These are phyloP conservation scores for Choristoneura fumiferana DNA, from an alignment of 1,140 invertebrate species.

Conservation along the genomic window DNA sequence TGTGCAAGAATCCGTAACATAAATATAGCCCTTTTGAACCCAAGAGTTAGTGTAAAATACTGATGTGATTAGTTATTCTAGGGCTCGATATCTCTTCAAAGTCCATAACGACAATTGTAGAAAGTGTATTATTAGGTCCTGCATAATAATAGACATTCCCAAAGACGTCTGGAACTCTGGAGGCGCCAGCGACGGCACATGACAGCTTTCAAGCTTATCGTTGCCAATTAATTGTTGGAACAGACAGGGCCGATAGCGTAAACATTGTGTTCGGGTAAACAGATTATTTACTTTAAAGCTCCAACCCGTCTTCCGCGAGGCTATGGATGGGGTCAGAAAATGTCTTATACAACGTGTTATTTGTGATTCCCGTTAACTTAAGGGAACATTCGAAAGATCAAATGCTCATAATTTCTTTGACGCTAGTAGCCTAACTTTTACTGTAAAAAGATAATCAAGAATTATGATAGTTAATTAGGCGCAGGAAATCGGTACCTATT, in stretches of 20 bases:
- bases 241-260: conserved; percentile 45
- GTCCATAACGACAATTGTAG: neutral
- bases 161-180: conserved; percentile 41
- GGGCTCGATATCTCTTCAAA: conserved; percentile 17
- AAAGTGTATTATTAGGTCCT: neutral
- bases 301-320: conserved; percentile 11
- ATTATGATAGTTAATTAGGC: too few species aligned
- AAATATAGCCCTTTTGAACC: too few species aligned
- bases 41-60: too few species aligned
- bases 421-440: too few species aligned
- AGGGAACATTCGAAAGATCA: too few species aligned
- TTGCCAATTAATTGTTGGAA: conserved; percentile 47
- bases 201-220: conserved; percentile 55
- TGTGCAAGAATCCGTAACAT: too few species aligned
- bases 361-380: too few species aligned
- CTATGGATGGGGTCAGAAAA: neutral
- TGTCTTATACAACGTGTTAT: too few species aligned
- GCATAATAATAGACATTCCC: conserved; percentile 20
- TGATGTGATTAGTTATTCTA: too few species aligned
- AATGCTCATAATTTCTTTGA: too few species aligned
- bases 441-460: too few species aligned
- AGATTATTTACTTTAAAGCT: conserved; percentile 23
- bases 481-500: too few species aligned
- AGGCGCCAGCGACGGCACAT: conserved; percentile 42
- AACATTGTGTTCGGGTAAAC: conserved; percentile 33